phyloP scores from a whole-genome alignment of 2,113 vertebrate species.

The Mesembrinibis cayennensis region DNA sequence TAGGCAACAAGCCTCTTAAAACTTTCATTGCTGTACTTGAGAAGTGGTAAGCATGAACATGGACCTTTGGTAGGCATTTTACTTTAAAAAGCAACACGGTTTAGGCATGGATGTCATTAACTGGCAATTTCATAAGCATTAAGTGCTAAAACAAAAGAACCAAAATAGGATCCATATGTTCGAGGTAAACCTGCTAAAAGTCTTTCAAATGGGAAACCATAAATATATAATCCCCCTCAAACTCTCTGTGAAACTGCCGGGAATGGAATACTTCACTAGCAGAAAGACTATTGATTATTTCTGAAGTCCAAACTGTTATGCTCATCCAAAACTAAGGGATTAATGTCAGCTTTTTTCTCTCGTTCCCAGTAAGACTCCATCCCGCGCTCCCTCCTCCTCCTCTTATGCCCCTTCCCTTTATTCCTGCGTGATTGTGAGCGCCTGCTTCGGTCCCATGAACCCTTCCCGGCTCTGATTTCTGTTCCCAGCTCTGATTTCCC shows the following conservation, averaged over 20 bases:
- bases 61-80: background rate
- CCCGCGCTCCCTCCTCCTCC: background rate
- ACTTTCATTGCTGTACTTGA: background rate
- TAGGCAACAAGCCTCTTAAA: constrained; percentile 29
- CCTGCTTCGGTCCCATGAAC: fast-evolving
- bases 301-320: background rate
- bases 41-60: constrained; percentile 3
- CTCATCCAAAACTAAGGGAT: background rate
- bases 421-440: fast-evolving
- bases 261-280: background rate
- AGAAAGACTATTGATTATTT: background rate
- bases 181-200: constrained; percentile 54
- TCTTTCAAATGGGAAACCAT: constrained; percentile 48
- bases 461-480: background rate
- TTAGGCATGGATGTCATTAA: constrained; percentile 69
- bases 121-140: constrained; percentile 61
- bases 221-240: constrained; percentile 44
- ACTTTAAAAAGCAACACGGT: constrained; percentile 22
- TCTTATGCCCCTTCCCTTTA: background rate
- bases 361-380: background rate
- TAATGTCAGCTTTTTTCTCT: background rate
- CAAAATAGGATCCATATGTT: constrained; percentile 62
- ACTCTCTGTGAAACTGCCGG: background rate
- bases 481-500: background rate
- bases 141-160: constrained; percentile 64